Conservation (phyloP, 2,888 invertebrate species). For the Hydrotaea diabolus region DNA sequence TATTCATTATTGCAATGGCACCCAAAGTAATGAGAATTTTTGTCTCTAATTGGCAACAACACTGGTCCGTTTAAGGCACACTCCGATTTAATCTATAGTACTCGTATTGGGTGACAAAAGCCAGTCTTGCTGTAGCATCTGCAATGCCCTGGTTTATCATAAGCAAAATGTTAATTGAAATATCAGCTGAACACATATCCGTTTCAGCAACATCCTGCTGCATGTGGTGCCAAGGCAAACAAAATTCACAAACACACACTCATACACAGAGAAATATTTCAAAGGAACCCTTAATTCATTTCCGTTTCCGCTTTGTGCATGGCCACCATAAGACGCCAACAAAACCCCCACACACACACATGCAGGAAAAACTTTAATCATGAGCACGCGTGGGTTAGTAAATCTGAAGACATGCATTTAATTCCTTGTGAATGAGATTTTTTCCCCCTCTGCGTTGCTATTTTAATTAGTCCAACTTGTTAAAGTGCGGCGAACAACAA, state of each 20-base stretch:
- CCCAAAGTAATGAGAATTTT: too few relatives aligned
- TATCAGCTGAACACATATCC: background rate
- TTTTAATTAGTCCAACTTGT: conserved; percentile 39
- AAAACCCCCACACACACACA: background rate
- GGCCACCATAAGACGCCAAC: background rate
- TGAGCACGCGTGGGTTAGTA: background rate
- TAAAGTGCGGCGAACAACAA: conserved; percentile 14
- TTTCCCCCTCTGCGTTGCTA: background rate
- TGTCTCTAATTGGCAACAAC: too few relatives aligned
- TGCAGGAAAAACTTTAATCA: background rate
- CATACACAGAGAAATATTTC: background rate
- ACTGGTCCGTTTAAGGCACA: too few relatives aligned
- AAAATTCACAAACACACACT: background rate
- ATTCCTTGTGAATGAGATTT: background rate
- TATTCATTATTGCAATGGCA: too few relatives aligned
- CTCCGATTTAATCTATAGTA: too few relatives aligned
- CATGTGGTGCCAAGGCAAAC: background rate
- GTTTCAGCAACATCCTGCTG: background rate
- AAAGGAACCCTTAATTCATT: background rate
- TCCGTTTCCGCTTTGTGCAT: background rate
- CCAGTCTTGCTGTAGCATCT: background rate
- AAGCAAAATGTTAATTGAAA: conserved; percentile 22
- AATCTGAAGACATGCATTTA: conserved; percentile 24
- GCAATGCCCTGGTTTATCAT: background rate
- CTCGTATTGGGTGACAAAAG: background rate